A percentile compares a stretch with the other conserved stretches of the same genome.
Conservation (phyloP, 2,888 invertebrate species). For the Polia nebulosa region DNA sequence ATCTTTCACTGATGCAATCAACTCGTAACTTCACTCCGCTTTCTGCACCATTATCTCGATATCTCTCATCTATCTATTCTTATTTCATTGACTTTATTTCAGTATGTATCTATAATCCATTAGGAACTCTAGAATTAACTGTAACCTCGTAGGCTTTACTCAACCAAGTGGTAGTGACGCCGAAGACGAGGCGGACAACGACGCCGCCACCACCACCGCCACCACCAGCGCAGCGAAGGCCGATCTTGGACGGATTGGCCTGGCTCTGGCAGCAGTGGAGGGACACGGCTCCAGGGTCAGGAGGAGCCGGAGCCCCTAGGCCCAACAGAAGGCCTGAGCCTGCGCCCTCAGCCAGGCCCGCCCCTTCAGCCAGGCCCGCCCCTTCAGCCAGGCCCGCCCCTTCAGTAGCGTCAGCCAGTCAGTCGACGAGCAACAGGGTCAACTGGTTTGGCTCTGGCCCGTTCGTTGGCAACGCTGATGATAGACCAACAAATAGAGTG, state of each 20-base stretch:
- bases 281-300: slow-evolving; percentile 86
- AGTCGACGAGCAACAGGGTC: slow-evolving; percentile 79
- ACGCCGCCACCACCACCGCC: slow-evolving; percentile 80
- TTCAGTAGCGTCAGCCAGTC: slow-evolving; percentile 72
- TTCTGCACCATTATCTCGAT: slow-evolving; percentile 64
- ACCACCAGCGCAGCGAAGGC: slow-evolving; percentile 86
- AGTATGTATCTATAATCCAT: slow-evolving; percentile 69
- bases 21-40: slow-evolving; percentile 67
- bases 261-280: slow-evolving; percentile 92
- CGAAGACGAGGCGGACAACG: slow-evolving; percentile 86
- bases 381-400: slow-evolving; percentile 75
- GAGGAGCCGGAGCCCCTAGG: slow-evolving; percentile 69
- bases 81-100: slow-evolving; percentile 61
- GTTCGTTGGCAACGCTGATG: slow-evolving; percentile 88
- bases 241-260: slow-evolving; percentile 90
- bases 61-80: slow-evolving; percentile 61
- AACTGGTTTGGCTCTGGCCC: slow-evolving; percentile 90
- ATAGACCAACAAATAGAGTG: slow-evolving; percentile 87
- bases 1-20: slow-evolving; percentile 62
- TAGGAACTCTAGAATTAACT: slow-evolving; percentile 77
- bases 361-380: slow-evolving; percentile 73
- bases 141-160: slow-evolving; percentile 90
- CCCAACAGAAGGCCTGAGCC: slow-evolving; percentile 77
- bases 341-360: slow-evolving; percentile 74
- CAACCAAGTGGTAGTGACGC: slow-evolving; percentile 91